A percentile compares a stretch with the other conserved stretches of the same genome.
Conservation (phyloP, 1,140 invertebrate species). For the Melitaea cinxia region DNA sequence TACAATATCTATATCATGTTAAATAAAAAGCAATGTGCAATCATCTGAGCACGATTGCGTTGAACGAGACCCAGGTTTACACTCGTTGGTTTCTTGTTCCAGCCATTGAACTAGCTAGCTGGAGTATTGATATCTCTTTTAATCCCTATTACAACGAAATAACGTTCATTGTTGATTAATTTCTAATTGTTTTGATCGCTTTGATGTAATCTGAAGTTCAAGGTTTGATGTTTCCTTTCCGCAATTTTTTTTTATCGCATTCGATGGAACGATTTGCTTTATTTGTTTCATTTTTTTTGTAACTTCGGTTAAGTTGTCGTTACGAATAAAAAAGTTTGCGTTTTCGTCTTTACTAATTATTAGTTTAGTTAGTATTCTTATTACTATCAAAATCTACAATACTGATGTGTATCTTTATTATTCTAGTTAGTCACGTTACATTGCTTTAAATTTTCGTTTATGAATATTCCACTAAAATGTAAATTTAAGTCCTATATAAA, state of each 20-base stretch:
- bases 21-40: conserved; percentile 33
- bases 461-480: neutral
- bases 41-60: conserved; percentile 36
- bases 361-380: no score
- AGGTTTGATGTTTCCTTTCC: conserved; percentile 34
- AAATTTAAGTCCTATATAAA: conserved; percentile 4
- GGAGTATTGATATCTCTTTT: neutral
- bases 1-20: neutral
- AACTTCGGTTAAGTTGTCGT: no score
- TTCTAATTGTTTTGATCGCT: conserved; percentile 3
- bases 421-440: no score
- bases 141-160: conserved; percentile 22
- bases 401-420: no score
- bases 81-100: conserved; percentile 36
- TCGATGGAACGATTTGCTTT: neutral
- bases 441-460: neutral
- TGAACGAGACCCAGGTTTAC: conserved; percentile 34
- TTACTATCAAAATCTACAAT: no score
- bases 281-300: neutral
- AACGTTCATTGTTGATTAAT: conserved; percentile 21
- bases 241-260: conserved; percentile 17
- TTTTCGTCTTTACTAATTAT: no score
- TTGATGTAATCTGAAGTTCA: conserved; percentile 31
- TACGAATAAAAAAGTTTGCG: no score
- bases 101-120: conserved; percentile 40